Evolutionary conservation across 2,888 invertebrate species (phyloP).

Genomic region (Orgyia antiqua): DNA sequence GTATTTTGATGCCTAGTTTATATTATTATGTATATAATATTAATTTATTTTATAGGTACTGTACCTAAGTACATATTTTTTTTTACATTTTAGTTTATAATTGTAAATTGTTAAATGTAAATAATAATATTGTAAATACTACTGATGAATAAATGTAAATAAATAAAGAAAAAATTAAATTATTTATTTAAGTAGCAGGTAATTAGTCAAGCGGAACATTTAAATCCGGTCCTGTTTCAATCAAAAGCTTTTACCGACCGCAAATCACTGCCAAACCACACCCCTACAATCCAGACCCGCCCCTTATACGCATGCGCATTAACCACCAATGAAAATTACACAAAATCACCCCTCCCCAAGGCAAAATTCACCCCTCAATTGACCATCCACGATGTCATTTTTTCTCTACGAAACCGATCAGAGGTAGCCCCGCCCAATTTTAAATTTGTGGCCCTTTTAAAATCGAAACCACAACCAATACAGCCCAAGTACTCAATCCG

Average conservation of each 20-base stretch:
- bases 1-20: no score
- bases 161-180: no score
- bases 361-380: conserved; percentile 56
- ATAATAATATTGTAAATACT: no score
- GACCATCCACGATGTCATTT: conserved; percentile 71
- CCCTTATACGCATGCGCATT: conserved; percentile 54
- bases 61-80: no score
- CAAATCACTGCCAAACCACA: conserved; percentile 73
- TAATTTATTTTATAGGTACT: no score
- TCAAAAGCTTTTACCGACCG: conserved; percentile 68
- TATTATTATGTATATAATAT: no score
- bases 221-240: conserved; percentile 52
- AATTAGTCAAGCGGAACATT: no score
- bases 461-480: conserved; percentile 60
- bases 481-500: conserved; percentile 35
- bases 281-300: conserved; percentile 65
- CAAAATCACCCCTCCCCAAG: conserved; percentile 33
- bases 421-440: conserved; percentile 63
- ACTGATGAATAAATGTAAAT: no score
- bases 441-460: conserved; percentile 50
- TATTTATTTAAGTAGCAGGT: no score
- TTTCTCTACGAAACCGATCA: conserved; percentile 64
- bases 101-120: no score
- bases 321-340: conserved; percentile 44
- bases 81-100: no score